These are phyloP conservation scores for Cecidostiba fungosa DNA, from an alignment of 2,888 invertebrate species.

Conservation along the genomic window DNA sequence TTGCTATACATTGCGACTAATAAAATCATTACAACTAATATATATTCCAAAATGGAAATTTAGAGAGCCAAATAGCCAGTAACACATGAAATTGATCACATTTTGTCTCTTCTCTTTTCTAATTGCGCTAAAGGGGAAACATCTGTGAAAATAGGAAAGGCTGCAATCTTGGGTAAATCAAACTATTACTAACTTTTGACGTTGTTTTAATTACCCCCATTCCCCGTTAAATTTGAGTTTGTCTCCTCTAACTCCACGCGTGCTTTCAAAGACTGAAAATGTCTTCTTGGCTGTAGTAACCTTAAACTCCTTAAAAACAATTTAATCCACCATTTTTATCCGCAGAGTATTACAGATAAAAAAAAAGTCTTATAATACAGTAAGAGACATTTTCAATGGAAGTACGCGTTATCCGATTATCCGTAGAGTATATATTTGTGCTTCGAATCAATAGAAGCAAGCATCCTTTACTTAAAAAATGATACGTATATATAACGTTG, in stretches of 20 bases:
- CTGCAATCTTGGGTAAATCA: slow-evolving; percentile 47
- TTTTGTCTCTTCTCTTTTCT: slow-evolving; percentile 29
- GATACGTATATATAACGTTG: no score
- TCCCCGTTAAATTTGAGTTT: neutral
- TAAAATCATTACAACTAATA: neutral
- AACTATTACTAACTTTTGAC: neutral
- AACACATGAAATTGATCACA: neutral
- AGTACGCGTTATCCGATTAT: no score
- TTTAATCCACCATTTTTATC: neutral
- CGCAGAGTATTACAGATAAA: no score
- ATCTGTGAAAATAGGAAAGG: slow-evolving; percentile 49
- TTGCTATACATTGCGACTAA: neutral
- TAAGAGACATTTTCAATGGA: no score
- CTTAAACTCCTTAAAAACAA: neutral
- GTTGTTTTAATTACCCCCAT: neutral
- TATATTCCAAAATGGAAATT: neutral
- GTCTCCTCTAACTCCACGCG: neutral
- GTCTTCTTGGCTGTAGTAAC: neutral
- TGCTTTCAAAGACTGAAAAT: neutral
- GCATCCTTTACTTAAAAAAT: no score
- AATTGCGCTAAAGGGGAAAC: slow-evolving; percentile 42
- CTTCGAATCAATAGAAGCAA: no score
- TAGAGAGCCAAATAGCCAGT: neutral
- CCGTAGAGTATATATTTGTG: no score
- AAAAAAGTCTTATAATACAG: no score